Evolutionary conservation across 2,888 invertebrate species (phyloP).

Genomic region (Epinotia bilunana): DNA sequence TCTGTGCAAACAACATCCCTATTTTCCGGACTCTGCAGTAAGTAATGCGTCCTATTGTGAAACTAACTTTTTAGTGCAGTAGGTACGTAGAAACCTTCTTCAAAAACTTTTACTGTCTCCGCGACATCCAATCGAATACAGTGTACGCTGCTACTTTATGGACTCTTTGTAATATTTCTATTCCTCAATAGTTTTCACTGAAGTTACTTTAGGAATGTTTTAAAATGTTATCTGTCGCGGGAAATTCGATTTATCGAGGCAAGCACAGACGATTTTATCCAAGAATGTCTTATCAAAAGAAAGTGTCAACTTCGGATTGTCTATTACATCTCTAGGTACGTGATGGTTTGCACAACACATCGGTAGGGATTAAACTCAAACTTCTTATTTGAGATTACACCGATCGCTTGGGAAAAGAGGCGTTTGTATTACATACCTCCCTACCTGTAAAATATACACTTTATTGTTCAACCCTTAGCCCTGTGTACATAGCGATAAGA

Average conservation of each 20-base stretch:
- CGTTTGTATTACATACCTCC: too few relatives aligned
- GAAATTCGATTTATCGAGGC: constrained; percentile 16
- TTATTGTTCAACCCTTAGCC: too few relatives aligned
- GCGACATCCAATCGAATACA: constrained; percentile 13
- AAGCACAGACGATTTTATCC: constrained; percentile 10
- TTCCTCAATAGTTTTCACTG: constrained; percentile 15
- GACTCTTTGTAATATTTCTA: constrained; percentile 27
- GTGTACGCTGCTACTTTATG: constrained; percentile 10
- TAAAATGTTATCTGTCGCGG: constrained; percentile 11
- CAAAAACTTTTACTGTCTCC: constrained; percentile 23
- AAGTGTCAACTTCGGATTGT: too few relatives aligned
- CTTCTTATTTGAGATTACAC: too few relatives aligned
- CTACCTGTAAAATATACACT: too few relatives aligned
- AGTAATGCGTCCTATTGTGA: neutral
- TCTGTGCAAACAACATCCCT: neutral
- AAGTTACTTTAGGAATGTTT: constrained; percentile 30
- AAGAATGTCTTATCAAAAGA: constrained; percentile 5
- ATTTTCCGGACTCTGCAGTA: neutral
- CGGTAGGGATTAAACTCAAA: too few relatives aligned
- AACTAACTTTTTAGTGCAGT: constrained; percentile 33
- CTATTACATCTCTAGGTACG: too few relatives aligned
- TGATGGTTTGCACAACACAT: too few relatives aligned
- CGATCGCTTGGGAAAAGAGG: too few relatives aligned
- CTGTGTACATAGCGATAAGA: too few relatives aligned
- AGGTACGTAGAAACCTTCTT: constrained; percentile 25